These are phyloP conservation scores for Vimba vimba DNA, from an alignment of 2,113 vertebrate genomes.

Conservation along the genomic window DNA sequence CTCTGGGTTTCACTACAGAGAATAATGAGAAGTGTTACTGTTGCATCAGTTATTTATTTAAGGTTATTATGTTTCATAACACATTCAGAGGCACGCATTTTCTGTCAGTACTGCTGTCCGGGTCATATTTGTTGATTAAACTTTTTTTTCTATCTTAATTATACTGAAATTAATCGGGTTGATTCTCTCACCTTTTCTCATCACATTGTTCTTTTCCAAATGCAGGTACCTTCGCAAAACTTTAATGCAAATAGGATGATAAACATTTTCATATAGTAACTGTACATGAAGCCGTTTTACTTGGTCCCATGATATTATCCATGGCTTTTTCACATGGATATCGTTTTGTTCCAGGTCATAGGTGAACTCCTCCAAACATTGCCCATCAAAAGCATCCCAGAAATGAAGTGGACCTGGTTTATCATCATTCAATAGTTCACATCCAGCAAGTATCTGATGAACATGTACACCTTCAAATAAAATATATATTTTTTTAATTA, in stretches of 20 bases:
- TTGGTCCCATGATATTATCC: not conserved
- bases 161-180: not conserved
- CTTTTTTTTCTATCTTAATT: not conserved
- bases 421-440: not conserved
- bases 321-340: not conserved
- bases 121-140: not conserved
- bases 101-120: not conserved
- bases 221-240: not conserved
- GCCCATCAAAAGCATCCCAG: not conserved
- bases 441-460: not conserved
- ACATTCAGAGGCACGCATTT: not conserved
- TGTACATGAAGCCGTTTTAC: not conserved
- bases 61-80: not conserved
- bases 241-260: not conserved
- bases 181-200: conserved; percentile 8
- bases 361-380: not conserved
- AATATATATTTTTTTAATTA: not conserved
- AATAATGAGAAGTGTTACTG: not conserved
- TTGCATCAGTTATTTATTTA: not conserved
- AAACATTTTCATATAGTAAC: not conserved
- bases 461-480: not conserved
- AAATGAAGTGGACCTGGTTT: not conserved
- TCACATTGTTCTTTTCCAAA: not conserved
- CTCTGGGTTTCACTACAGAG: conserved; percentile 32
- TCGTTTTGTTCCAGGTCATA: not conserved